phyloP scores from a whole-genome alignment of 37 sponge, comb jelly and placozoan genomes.

The Geodia barretti region DNA sequence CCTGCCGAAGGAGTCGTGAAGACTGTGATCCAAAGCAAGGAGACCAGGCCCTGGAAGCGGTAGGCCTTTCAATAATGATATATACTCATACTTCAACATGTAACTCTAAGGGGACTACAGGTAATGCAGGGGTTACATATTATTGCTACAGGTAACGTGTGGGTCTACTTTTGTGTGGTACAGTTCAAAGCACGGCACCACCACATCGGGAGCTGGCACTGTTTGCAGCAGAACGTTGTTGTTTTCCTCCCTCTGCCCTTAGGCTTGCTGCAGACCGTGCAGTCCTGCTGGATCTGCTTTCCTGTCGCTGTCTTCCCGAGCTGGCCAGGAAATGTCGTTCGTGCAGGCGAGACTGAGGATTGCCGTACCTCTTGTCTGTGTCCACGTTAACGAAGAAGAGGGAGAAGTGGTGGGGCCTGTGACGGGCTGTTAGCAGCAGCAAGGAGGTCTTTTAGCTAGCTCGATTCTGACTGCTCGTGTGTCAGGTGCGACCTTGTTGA shows the following conservation, averaged over 20 bases:
- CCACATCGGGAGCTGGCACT: slow-evolving; percentile 27
- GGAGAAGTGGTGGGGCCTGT: background rate
- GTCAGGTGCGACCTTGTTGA: slow-evolving; percentile 1
- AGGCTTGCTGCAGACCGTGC: slow-evolving; percentile 16
- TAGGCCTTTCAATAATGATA: too few relatives aligned
- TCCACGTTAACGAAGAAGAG: background rate
- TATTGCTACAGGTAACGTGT: background rate
- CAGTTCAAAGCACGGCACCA: slow-evolving; percentile 37
- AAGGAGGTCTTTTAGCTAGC: slow-evolving; percentile 7
- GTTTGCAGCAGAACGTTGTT: slow-evolving; percentile 18
- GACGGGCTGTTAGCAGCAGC: background rate
- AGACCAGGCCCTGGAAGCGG: too few relatives aligned
- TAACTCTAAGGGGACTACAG: too few relatives aligned
- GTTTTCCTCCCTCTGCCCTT: background rate
- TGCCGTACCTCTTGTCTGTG: background rate
- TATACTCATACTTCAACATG: too few relatives aligned
- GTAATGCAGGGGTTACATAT: too few relatives aligned
- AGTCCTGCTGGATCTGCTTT: background rate
- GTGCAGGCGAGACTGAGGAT: background rate
- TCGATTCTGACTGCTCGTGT: slow-evolving; percentile 20
- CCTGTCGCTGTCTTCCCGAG: background rate
- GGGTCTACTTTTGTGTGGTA: slow-evolving; percentile 40
- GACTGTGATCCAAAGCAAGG: too few relatives aligned
- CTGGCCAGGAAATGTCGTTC: slow-evolving; percentile 23
- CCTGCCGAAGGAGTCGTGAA: too few relatives aligned